Evolutionary conservation across 2,888 invertebrate species (phyloP), one percentile per base, ranked within the genome.

Genomic region (Chrysina gloriosa): DNA sequence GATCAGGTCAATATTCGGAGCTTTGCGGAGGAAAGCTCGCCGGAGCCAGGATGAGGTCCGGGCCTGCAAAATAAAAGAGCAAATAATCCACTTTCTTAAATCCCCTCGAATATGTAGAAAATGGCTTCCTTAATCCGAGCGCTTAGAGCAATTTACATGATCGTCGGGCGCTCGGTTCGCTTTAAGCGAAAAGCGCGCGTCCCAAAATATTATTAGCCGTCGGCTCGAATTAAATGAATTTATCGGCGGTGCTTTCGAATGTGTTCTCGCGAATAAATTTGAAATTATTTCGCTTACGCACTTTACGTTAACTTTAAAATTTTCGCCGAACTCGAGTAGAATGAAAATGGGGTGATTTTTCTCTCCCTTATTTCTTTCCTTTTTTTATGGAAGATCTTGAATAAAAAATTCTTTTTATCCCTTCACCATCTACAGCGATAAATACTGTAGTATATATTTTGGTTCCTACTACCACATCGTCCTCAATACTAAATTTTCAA

Each of bases 41-140:
- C n/a, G 82, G 83, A 70, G 81, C 75, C 45, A 83, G 75, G 67
- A 83, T 82, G 73, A 83, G 72, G 73, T 83, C 83, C 31, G 83
- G 83, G 67, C 82, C 83, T 83, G 79, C 25, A 82, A 81, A 74
- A 76, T 74, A 78, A 76, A 77, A 76, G 65, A 39, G 9, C 48
- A 56, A 56, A 70, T 67, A 69, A 73, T 72, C 70, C 70, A 72
- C 66, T 71, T 71, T 69, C 67, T 69, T 69, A 65, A 68, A 70
- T 68, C 56, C 69, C 67, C 29, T 63, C 65, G 70, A 69, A 70
- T 67, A 70, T 70, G 68, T 52, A 68, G 65, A 66, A 63, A 71
- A 69, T 71, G 45, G 65, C 63, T 65, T 65, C 65, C 69, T 65
- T 68, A 69, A 69, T 68, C 69, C 45, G 47, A 42, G 34, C 65